Evolutionary conservation across 2,888 invertebrate genomes (phyloP).

Genomic region (Coelopa pilipes): DNA sequence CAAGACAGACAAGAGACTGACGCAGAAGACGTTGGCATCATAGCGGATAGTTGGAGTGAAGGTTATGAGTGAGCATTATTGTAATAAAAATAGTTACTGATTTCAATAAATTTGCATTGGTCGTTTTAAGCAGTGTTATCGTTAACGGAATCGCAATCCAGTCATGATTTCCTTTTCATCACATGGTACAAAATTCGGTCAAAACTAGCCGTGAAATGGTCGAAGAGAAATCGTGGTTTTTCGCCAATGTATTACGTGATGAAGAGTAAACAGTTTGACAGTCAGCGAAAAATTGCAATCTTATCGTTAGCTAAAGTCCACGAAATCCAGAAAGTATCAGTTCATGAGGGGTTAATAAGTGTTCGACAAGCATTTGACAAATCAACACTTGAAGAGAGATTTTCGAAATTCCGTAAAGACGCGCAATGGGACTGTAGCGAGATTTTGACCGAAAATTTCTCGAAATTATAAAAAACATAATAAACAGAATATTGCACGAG

Average conservation of each 20-base stretch:
- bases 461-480: background rate
- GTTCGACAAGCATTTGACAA: conserved; percentile 23
- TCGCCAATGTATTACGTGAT: too few relatives aligned
- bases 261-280: too few relatives aligned
- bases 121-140: too few relatives aligned
- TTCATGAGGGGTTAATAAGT: too few relatives aligned
- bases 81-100: background rate
- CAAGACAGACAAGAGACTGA: conserved; percentile 42
- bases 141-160: too few relatives aligned
- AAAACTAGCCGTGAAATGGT: too few relatives aligned
- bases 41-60: background rate
- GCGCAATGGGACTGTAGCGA: conserved; percentile 14
- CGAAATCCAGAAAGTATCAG: background rate
- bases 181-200: too few relatives aligned
- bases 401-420: conserved; percentile 25
- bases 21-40: background rate
- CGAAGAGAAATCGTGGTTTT: too few relatives aligned
- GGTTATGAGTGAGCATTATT: background rate
- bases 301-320: background rate
- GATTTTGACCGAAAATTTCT: background rate
- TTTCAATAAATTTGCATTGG: too few relatives aligned
- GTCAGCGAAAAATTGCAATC: background rate
- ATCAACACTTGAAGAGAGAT: conserved; percentile 11
- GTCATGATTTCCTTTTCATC: too few relatives aligned
- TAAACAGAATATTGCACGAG: too few relatives aligned